phyloP scores from a whole-genome alignment of 2,113 vertebrate genomes.

The Percopsis transmontana region DNA sequence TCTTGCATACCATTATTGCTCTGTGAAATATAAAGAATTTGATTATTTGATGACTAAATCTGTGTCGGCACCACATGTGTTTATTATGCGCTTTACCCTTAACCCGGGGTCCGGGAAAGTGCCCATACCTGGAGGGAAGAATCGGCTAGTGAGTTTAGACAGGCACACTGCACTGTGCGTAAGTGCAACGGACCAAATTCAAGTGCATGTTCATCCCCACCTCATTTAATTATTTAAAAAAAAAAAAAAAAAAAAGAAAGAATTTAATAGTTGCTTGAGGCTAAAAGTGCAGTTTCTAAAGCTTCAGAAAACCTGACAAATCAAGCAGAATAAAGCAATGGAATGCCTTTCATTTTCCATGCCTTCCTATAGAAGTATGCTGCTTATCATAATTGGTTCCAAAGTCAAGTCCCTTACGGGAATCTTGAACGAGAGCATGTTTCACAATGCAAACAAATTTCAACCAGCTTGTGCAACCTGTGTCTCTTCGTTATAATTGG shows the following conservation, averaged over 20 bases:
- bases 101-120: conserved; percentile 51
- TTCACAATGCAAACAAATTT: conserved; percentile 72
- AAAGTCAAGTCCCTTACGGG: conserved; percentile 44
- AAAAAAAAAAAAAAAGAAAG: conserved; percentile 35
- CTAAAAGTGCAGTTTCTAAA: conserved; percentile 62
- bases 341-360: conserved; percentile 56
- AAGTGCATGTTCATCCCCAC: conserved; percentile 68
- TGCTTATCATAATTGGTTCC: conserved; percentile 81
- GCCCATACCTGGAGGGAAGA: conserved; percentile 74
- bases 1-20: conserved; percentile 67
- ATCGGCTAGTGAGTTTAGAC: conserved; percentile 62
- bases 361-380: conserved; percentile 66
- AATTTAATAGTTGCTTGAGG: conserved; percentile 63
- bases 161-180: conserved; percentile 50
- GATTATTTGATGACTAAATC: conserved; percentile 81
- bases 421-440: conserved; percentile 66
- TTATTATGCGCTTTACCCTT: conserved; percentile 55
- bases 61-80: conserved; percentile 76
- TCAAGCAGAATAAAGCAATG: conserved; percentile 68
- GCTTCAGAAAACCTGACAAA: conserved; percentile 59
- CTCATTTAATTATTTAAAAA: no score
- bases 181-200: conserved; percentile 69
- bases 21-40: conserved; percentile 77
- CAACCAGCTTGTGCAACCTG: conserved; percentile 85
- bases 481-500: conserved; percentile 85